These are phyloP conservation scores for Chiloscyllium punctatum DNA, from an alignment of 2,797 vertebrate genomes.

Conservation along the genomic window DNA sequence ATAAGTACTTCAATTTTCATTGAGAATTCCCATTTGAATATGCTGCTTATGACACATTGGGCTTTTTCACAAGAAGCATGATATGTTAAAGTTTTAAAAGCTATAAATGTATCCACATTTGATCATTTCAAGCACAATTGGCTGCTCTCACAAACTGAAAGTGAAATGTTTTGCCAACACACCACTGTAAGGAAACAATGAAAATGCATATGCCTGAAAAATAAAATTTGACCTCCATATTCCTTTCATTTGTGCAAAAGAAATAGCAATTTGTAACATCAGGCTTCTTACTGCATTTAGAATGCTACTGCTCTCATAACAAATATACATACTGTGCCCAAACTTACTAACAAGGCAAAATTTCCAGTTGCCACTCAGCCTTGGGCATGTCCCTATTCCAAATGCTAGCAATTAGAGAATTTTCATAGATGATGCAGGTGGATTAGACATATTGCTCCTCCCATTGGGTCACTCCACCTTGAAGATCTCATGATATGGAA, in stretches of 20 bases:
- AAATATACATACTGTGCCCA: not conserved
- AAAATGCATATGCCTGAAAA: not conserved
- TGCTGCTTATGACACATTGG: no score
- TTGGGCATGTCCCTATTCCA: not conserved
- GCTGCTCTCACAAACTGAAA: not conserved
- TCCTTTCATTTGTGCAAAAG: not conserved
- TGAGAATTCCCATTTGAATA: not conserved
- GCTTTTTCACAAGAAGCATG: not conserved
- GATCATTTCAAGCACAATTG: not conserved
- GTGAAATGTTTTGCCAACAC: not conserved
- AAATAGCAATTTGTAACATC: not conserved
- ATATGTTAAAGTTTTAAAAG: not conserved
- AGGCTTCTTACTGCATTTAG: not conserved
- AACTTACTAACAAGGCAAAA: not conserved
- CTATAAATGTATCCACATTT: not conserved
- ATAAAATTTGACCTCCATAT: not conserved
- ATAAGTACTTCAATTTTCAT: not conserved
- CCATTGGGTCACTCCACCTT: not conserved
- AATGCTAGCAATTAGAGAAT: not conserved
- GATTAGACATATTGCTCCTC: not conserved
- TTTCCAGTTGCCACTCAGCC: not conserved
- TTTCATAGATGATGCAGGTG: not conserved
- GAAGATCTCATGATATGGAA: not conserved
- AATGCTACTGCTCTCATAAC: not conserved
- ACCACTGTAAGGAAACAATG: not conserved